Evolutionary conservation across 2,888 invertebrate species (phyloP), one percentile per base, ranked within the genome.

Genomic region (Athalia cordata): DNA sequence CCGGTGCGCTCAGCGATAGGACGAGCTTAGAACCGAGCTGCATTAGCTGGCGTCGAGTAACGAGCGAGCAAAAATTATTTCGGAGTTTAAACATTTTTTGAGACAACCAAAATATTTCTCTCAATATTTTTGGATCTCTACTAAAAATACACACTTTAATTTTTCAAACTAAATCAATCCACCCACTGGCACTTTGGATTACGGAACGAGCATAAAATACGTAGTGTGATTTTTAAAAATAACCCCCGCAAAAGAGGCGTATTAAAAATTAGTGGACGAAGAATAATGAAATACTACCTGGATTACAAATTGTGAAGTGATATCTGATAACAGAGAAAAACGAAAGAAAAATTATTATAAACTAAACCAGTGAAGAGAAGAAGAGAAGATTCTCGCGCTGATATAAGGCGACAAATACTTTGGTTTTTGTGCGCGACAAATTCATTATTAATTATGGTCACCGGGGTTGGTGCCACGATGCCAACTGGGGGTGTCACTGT

Each of bases 401-500:
- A 29, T 29, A 29, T 2, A 29, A 29, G 1, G 29, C 29, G 29
- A 29, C 29, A 29, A 29, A 29, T 29, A 29, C 29, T 29, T 29
- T 29, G 29, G 29, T 29, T 29, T 29, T 29, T 29, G 29, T 29
- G 29, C 29, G 29, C 29, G 29, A 29, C 29, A 29, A 29, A 29
- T 29, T 29, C 29, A 29, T 29, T 29, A 29, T 29, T 29, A 74
- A 75, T 49, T 43, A 90, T 90, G 90, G 90, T 90, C 85, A 89
- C 90, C 81, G 89, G 89, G 85, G 88, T 89, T 81, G 88, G 88
- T 86, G 89, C 89, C 77, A 89, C 86, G 80, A 89, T 90, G 90
- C 89, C 90, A 75, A 87, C 88, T 78, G 89, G 90, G 55, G 90
- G 87, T 82, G 89, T 88, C 66, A 89, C 90, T 65, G 89, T 89